A percentile compares a stretch with the other conserved stretches of the same genome.
Conservation (phyloP, 1,140 invertebrate species). For the Varroa destructor region DNA sequence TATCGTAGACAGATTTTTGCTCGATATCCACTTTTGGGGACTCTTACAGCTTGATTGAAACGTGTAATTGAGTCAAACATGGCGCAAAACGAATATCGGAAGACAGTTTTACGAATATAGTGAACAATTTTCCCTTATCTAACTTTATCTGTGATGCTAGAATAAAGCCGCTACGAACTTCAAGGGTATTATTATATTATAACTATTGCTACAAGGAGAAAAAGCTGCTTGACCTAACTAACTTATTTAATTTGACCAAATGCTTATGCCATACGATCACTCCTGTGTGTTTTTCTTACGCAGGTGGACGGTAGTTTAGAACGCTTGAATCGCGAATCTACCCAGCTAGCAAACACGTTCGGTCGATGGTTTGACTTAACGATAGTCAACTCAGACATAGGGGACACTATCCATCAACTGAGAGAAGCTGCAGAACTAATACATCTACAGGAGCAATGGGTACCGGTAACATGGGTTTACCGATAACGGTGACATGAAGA, state of each 20-base stretch:
- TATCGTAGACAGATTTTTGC: no score
- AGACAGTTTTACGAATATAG: no score
- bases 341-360: slow-evolving; percentile 83
- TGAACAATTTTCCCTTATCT: no score
- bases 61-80: no score
- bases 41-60: no score
- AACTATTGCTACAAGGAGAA: no score
- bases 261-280: neutral
- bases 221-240: neutral
- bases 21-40: no score
- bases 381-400: slow-evolving; percentile 98
- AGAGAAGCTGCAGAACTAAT: slow-evolving; percentile 79
- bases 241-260: neutral
- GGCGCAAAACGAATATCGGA: no score
- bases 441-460: slow-evolving; percentile 82
- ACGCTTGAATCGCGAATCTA: slow-evolving; percentile 82
- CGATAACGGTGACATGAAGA: slow-evolving; percentile 44
- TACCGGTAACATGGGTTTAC: slow-evolving; percentile 68
- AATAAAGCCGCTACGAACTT: no score
- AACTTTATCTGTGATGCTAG: no score
- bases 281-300: slow-evolving; percentile 34
- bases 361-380: slow-evolving; percentile 95
- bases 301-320: slow-evolving; percentile 93
- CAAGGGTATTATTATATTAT: no score
- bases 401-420: slow-evolving; percentile 84